Evolutionary conservation across 2,113 vertebrate genomes (phyloP).

Genomic region (Actinemys pallida): DNA sequence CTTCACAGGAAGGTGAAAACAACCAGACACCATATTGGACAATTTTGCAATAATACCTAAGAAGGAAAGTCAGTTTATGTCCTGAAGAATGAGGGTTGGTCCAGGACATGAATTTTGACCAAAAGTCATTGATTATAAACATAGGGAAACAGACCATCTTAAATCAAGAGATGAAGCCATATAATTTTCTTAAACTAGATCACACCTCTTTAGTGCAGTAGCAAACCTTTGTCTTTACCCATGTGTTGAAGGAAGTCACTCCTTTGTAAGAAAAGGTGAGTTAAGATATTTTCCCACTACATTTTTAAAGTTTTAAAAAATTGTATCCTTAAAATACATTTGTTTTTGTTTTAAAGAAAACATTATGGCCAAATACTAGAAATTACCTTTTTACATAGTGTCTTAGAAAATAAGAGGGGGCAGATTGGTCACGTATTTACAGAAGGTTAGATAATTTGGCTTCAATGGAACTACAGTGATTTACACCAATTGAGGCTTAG

Average conservation of each 20-base stretch:
- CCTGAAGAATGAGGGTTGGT: neutral
- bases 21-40: neutral
- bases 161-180: neutral
- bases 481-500: neutral
- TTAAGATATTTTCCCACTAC: neutral
- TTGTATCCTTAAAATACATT: neutral
- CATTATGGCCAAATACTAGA: neutral
- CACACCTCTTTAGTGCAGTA: neutral
- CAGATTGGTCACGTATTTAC: too few relatives aligned
- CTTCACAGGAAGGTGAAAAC: neutral
- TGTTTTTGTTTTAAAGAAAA: neutral
- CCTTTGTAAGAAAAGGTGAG: neutral
- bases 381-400: neutral
- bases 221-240: neutral
- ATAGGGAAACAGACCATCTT: accelerated
- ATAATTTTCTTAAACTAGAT: neutral
- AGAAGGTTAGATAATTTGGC: too few relatives aligned
- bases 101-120: neutral
- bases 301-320: neutral
- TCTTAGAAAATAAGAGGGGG: too few relatives aligned
- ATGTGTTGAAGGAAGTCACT: neutral
- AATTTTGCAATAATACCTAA: neutral
- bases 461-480: too few relatives aligned
- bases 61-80: neutral
- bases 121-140: neutral